Evolutionary conservation across 2,797 vertebrate genomes (phyloP), one percentile per base, ranked within the genome.

Genomic region (Cyprinodon diabolis): DNA sequence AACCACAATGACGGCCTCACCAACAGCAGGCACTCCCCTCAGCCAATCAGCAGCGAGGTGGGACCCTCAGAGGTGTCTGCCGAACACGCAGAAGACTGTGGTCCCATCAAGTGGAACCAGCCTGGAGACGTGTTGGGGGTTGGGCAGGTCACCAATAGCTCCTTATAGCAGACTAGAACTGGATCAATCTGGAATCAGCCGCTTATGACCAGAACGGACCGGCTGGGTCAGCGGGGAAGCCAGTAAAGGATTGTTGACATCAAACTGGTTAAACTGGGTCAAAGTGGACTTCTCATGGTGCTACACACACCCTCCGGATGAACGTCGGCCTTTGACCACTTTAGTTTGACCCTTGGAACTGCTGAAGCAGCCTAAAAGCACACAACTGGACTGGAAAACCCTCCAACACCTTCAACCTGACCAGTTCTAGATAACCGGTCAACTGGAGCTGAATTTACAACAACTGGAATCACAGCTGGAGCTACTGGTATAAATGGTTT

Each of bases 61-160:
- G 90, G 84, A 9, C 83, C 73, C 0, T 66, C 78, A 0, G 91
- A 92, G 68, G 49, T 86, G 54, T 75, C 75, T 17, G 55, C 74
- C 19, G 83, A 82, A 23, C 86, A 75, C 37, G 86, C 45, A 51
- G 92, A 91, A n/a, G 92, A 92, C 4, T 77, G 79, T 0, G 87
- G 80, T 60, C 87, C 90, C 0, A 84, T 92, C 70, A 90, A 91
- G 71, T 93, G 93, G 93, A 94, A 68, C 75, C 84, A 91, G 71
- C 92, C 92, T 0, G 92, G 92, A 45, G 92, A 93, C 0, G 62
- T 74, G 30, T 69, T 93, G 35, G 82, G 80, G 77, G 75, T 82
- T 45, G 85, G 86, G 68, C 84, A 88, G 58, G 81, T 92, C 62
- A 90, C 84, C 69, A 89, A 91, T 66, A 92, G 78, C 43, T 90